Base-by-base conservation (phyloP, 37 sponge, comb jelly and placozoan genomes). In the Cladorhizidae sp. region DNA sequence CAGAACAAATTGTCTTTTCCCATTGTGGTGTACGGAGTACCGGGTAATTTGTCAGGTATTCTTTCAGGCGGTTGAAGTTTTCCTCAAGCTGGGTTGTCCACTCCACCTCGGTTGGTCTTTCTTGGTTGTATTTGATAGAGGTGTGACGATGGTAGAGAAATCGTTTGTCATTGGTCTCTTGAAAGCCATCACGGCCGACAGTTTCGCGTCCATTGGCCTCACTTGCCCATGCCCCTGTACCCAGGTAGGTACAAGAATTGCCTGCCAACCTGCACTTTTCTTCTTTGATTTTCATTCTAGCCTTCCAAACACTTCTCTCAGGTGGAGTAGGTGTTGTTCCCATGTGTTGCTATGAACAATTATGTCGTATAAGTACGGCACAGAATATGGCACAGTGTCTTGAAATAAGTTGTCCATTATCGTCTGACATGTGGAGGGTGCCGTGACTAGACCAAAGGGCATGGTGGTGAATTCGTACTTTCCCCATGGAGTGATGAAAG, bases 401-500 rank as follows among this genome's bases (percentile, higher is more conserved):
- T 58, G 59, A 21, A 58, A 14, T 21, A 58, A 2, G 2, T 58
- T 9, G 20, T 58, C 59, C 8, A 18, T 58, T 21, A 26, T 2
- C 3, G 18, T 6, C 14, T 58, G 59, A 21, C 6, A 58, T 9
- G 59, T 25, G 18, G 20, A 21, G 3, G 59, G 59, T 18, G 59
- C 59, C 17, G 26, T 5, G 18, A 26, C 14, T 14, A 58, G 33
- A 31, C 74, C 74, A 26, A 74, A 74, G 18, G 74, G 74, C 74
- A 74, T 74, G 33, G 2, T 41, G 9, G 26, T 20, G 49, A 45
- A 45, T 45, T 45, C 49, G 49, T 45, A 45, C 9, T 45, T 45
- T 21, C 74, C 74, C 50, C 52, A 25, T 17, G 28, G 52, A 0
- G 74, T 74, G 26, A 37, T 25, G 42, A 74, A 74, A 20, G 55